These are phyloP conservation scores for Ceuthmochares aereus DNA, from an alignment of 2,113 vertebrate species.

Conservation along the genomic window DNA sequence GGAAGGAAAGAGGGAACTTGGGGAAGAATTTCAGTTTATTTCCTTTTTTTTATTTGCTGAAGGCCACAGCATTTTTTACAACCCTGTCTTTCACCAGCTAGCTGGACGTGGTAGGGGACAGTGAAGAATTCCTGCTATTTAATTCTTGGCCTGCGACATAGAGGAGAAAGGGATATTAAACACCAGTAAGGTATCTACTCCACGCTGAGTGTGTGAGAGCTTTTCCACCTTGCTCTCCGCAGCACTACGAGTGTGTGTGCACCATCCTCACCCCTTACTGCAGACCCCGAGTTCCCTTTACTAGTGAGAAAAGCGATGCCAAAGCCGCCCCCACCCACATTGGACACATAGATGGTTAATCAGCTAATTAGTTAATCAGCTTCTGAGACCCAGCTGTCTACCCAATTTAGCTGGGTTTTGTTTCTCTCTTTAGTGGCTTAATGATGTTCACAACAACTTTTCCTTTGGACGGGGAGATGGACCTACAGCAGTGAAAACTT, in stretches of 20 bases:
- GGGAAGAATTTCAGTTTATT: no score
- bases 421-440: background rate
- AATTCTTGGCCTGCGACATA: background rate
- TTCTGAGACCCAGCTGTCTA: background rate
- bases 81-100: background rate
- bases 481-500: fast-evolving
- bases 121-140: background rate
- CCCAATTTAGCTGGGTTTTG: background rate
- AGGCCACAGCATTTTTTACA: background rate
- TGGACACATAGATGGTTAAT: background rate
- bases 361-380: background rate
- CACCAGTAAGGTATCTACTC: background rate
- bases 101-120: background rate
- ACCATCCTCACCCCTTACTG: background rate
- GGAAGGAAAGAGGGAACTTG: background rate
- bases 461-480: background rate
- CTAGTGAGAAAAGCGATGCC: fast-evolving
- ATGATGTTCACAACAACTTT: background rate
- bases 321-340: fast-evolving
- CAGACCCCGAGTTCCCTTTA: background rate
- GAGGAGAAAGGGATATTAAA: background rate
- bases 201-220: fast-evolving
- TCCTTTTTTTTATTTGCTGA: background rate
- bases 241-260: background rate
- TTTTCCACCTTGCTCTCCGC: background rate